Evolutionary conservation across 2,888 invertebrate genomes (phyloP), one percentile per base, ranked within the genome.

Genomic region (Disparrhopalites patrizii): DNA sequence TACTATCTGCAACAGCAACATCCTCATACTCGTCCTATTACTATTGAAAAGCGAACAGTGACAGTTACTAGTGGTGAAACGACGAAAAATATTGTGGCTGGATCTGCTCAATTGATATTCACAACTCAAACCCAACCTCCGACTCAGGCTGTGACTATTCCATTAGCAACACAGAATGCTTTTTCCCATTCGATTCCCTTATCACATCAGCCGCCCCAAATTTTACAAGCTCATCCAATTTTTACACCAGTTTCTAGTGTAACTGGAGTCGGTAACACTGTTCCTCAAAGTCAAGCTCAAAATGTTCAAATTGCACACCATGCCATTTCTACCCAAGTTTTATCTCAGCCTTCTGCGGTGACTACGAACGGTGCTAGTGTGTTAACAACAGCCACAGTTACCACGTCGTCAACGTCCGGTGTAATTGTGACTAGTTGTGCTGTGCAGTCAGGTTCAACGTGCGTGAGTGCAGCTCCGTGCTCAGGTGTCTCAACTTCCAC

Each of bases 321-420:
- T 69, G 62, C 70, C 30, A 72, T 73, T 60, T 71, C 73, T 28
- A 68, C 73, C 15, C 71, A 72, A 69, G 70, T 73, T 56, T 68
- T 73, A 58, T 72, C 73, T 33, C 72, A 72, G 47, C 68, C 70
- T 36, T 23, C 30, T 20, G 10, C 70, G n/a, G 65, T 71, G 20
- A 70, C 71, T 15, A 30, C 69, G 57, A 57, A 55, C 62, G 23
- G 60, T 61, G 28, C 69, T 5, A 75, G 70, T 67, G 73, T 73
- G 8, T 62, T 65, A 56, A 66, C 58, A 27, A 61, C 61, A 47
- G 28, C 63, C 0, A 23, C 68, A 51, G 52, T 60, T 28, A 20
- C 71, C 47, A 43, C 70, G 40, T 31, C 71, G 63, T 57, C 73
- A 20, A 40, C 63, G 40, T 51, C 70, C 18, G 54, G 66, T 54